Evolutionary conservation across 2,113 vertebrate species (phyloP).

Genomic region (Rhinopomastus cyanomelas): DNA sequence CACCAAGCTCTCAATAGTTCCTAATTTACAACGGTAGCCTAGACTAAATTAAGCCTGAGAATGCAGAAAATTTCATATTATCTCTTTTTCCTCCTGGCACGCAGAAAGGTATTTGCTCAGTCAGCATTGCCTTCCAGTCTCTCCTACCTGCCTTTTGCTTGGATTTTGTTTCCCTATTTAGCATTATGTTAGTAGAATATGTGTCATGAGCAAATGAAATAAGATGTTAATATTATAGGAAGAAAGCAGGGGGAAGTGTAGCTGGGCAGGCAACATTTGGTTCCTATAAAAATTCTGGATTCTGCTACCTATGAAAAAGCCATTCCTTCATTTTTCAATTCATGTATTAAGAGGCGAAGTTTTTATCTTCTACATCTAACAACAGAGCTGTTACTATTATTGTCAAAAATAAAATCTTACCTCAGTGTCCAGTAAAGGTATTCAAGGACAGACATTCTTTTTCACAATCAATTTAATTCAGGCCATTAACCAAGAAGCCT

Average conservation of each 20-base stretch:
- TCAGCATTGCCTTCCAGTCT: not conserved
- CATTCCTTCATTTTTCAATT: not conserved
- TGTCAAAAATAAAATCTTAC: constrained; percentile 8
- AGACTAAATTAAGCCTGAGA: not conserved
- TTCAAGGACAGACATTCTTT: constrained; percentile 56
- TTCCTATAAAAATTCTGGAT: not conserved
- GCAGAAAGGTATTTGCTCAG: not conserved
- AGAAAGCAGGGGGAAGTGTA: not conserved
- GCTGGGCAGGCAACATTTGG: not conserved
- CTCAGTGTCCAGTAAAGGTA: constrained; percentile 34
- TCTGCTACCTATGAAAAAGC: not conserved
- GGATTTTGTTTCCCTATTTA: not conserved
- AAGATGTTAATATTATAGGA: not conserved
- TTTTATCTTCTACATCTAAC: not conserved
- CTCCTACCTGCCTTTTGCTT: not conserved
- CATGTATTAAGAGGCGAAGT: not conserved
- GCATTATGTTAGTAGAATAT: not conserved
- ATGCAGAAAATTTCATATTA: not conserved
- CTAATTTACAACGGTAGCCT: not conserved
- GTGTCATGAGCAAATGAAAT: not conserved
- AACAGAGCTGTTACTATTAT: not conserved
- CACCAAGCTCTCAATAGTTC: not conserved
- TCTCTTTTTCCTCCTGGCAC: not conserved
- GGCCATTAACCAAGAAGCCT: constrained; percentile 66
- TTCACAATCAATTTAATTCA: constrained; percentile 69